Evolutionary conservation across 2,797 vertebrate genomes (phyloP).

Genomic region (Sebastes diaconus): DNA sequence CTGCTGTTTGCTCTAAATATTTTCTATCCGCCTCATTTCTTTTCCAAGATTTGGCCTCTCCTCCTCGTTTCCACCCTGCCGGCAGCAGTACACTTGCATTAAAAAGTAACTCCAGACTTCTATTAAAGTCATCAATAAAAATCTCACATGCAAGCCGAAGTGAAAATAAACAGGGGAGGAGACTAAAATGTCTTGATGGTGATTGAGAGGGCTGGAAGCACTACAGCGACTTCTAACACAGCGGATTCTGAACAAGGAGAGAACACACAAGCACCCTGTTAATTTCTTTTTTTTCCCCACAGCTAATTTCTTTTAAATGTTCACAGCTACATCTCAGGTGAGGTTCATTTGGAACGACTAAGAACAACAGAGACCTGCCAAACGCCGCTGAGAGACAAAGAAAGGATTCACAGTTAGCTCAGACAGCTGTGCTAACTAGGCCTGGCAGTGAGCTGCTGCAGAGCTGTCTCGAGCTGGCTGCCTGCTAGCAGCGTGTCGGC

Average conservation of each 20-base stretch:
- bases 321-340: constrained; percentile 49
- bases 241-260: constrained; percentile 11
- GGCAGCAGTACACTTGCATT: constrained; percentile 20
- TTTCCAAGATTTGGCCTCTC: constrained; percentile 45
- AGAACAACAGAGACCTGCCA: constrained; percentile 47
- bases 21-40: constrained; percentile 55
- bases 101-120: constrained; percentile 51
- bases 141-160: constrained; percentile 59
- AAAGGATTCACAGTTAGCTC: constrained; percentile 63
- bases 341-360: constrained; percentile 54
- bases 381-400: constrained; percentile 57
- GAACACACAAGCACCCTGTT: constrained; percentile 31
- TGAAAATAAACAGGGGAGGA: constrained; percentile 68
- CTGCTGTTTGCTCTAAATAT: constrained; percentile 39
- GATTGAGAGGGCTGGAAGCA: constrained; percentile 50
- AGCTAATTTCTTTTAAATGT: constrained; percentile 32
- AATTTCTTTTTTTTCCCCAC: background rate
- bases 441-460: constrained; percentile 55
- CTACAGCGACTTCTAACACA: constrained; percentile 11
- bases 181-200: constrained; percentile 48
- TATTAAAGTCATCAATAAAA: constrained; percentile 73
- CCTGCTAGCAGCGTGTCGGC: constrained; percentile 36
- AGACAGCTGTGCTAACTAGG: constrained; percentile 62
- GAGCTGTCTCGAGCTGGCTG: constrained; percentile 44
- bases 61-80: constrained; percentile 40